A percentile compares a stretch with the other conserved stretches of the same genome.
Evolutionary conservation across 2,888 invertebrate species (phyloP).

Genomic region (Harpalus rubripes): DNA sequence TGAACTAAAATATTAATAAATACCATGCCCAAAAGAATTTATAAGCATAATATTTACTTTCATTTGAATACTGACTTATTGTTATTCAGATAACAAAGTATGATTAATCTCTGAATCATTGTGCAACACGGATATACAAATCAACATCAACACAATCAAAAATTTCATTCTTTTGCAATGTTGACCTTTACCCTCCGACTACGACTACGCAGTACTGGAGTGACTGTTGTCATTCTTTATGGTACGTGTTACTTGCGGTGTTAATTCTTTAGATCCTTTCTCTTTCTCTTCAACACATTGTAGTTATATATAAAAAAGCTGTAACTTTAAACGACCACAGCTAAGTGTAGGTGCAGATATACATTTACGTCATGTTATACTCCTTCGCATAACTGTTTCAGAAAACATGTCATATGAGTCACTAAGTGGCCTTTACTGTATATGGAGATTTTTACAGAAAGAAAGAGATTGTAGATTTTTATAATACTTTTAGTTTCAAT

Average conservation of each 20-base stretch:
- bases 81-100: neutral
- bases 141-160: neutral
- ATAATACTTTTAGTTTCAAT: neutral
- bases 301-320: neutral
- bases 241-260: neutral
- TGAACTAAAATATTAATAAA: too few species aligned
- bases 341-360: neutral
- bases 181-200: neutral
- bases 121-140: neutral
- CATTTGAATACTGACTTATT: neutral
- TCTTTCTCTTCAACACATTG: neutral
- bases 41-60: neutral
- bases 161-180: neutral
- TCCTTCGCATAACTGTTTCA: neutral
- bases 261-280: neutral
- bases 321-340: neutral
- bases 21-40: too few species aligned
- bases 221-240: neutral
- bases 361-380: neutral
- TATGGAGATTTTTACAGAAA: neutral
- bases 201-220: neutral
- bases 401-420: neutral
- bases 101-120: too few species aligned
- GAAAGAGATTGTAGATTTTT: neutral
- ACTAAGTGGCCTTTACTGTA: slow-evolving; percentile 5